Evolutionary conservation across 2,113 vertebrate species (phyloP), one percentile per base, ranked within the genome.

Genomic region (Lota lota): DNA sequence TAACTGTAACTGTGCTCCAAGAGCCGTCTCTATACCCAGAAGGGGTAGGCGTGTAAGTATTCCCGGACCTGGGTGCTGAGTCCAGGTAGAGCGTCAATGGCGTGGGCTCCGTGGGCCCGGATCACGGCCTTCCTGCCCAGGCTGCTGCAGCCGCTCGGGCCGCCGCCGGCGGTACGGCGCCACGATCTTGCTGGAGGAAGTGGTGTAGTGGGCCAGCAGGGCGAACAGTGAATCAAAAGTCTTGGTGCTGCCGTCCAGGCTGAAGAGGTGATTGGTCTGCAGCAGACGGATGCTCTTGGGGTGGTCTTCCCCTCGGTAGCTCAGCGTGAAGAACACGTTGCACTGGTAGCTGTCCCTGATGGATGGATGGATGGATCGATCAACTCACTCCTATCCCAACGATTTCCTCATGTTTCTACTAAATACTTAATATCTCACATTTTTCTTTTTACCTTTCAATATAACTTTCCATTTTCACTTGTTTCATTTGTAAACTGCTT

Each of bases 261-360:
- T 89, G 86, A 98, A 99, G 68, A 77, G 89, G 28, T 93, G 92
- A 0, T 90, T 84, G 77, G 93, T 91, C 66, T 98, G 95, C 73
- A 94, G 89, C 68, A 99, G 90, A 5, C 97, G 93, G 62, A 98
- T 92, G 64, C 96, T 98, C 10, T 93, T 97, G 58, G 97, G 95
- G 4, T 94, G 95, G 0, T 93, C 89, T 0, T 87, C 88, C 24
- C 93, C 94, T 75, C 91, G 93, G 90, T 98, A 96, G 80, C 97
- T 99, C 71, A 99, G 92, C 2, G 96, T 95, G 88, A 99, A 99
- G 88, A 99, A 98, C 53, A 95, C 94, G 65, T 98, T 94, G 16
- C 92, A 85, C 58, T 98, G 96, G 2, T 91, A 91, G 75, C 97
- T 99, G 91, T 99, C 97, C 71, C 97, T 94, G 85, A 95, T 79